A percentile compares a stretch with the other conserved stretches of the same genome.
Evolutionary conservation across 1,140 invertebrate species (phyloP).

Genomic region (Philopotamus ludificatus): DNA sequence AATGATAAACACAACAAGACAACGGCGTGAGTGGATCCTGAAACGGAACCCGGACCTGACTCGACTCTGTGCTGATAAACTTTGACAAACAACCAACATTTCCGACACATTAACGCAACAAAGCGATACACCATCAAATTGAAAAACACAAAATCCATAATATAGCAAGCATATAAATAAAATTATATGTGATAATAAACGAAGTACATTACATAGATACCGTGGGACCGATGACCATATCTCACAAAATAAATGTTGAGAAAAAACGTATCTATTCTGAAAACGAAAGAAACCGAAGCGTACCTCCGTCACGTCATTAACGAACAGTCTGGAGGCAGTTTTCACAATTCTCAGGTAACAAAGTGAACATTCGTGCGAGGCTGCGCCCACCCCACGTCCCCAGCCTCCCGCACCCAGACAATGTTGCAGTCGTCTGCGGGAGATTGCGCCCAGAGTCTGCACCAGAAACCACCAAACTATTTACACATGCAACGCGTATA

Average conservation of each 20-base stretch:
- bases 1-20: slow-evolving; percentile 27
- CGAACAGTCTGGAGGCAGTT: slow-evolving; percentile 18
- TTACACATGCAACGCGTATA: neutral
- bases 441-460: slow-evolving; percentile 14
- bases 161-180: no score
- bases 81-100: neutral
- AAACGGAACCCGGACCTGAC: neutral
- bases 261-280: no score
- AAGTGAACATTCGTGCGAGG: slow-evolving; percentile 21
- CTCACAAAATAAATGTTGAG: no score
- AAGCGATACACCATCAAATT: no score
- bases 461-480: slow-evolving; percentile 20
- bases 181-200: no score
- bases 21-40: neutral
- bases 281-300: slow-evolving; percentile 8
- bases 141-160: no score
- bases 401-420: slow-evolving; percentile 16
- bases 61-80: neutral
- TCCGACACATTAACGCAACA: no score
- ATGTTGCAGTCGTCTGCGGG: slow-evolving; percentile 22
- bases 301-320: slow-evolving; percentile 18
- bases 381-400: neutral
- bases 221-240: no score
- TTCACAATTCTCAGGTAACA: slow-evolving; percentile 29
- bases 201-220: no score